Percentiles rank a stretch among this genome's conserved stretches.
These are phyloP conservation scores for Mormyrus iriodes DNA, from an alignment of 2,113 vertebrate species.

Conservation along the genomic window DNA sequence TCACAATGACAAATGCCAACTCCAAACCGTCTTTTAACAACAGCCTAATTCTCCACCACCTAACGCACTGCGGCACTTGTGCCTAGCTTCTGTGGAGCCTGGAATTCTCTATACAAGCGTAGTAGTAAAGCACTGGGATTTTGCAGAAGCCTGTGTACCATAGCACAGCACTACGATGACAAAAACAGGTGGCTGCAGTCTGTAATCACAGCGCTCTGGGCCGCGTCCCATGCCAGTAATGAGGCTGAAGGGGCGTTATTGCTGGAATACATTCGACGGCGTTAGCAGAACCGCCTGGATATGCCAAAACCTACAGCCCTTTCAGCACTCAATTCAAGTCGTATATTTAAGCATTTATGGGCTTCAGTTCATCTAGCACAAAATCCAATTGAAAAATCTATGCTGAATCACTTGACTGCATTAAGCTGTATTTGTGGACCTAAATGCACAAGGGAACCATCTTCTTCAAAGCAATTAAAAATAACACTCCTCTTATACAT, in stretches of 20 bases:
- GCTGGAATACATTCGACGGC: not conserved
- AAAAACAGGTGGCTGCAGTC: not conserved
- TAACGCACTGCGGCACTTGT: not conserved
- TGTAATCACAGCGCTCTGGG: not conserved
- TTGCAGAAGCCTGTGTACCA: not conserved
- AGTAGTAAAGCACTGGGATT: not conserved
- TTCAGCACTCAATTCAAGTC: not conserved
- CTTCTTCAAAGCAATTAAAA: not conserved
- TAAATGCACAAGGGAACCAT: not conserved
- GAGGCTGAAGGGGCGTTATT: not conserved
- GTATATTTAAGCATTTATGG: not conserved
- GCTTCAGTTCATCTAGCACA: not conserved
- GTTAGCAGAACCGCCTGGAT: not conserved
- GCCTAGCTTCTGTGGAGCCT: not conserved
- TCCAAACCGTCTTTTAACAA: not conserved
- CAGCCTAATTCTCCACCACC: not conserved
- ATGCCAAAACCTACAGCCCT: not conserved
- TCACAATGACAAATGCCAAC: not conserved
- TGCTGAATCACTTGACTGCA: not conserved
- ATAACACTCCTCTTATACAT: not conserved
- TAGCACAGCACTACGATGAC: not conserved
- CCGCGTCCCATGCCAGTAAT: not conserved
- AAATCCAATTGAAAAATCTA: not conserved
- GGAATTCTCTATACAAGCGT: not conserved
- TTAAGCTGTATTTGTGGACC: not conserved